These are phyloP conservation scores for Sycophaga agraensis DNA, from an alignment of 1,140 invertebrate genomes.

Conservation along the genomic window DNA sequence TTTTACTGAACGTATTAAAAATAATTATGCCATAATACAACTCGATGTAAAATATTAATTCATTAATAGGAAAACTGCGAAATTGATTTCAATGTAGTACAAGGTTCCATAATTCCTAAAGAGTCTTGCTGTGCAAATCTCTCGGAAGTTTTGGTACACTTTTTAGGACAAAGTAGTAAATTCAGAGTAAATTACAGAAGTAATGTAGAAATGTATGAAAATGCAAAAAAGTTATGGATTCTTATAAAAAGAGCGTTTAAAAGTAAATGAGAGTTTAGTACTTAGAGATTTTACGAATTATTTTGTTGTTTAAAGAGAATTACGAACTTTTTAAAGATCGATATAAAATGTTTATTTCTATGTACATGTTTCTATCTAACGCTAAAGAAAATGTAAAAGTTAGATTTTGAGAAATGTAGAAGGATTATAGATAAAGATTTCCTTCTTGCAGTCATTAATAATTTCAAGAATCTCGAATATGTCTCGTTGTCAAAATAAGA, in stretches of 20 bases:
- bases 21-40: neutral
- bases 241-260: too few relatives aligned
- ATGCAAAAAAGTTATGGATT: too few relatives aligned
- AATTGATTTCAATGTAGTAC: too few relatives aligned
- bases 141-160: neutral
- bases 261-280: too few relatives aligned
- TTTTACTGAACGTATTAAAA: constrained; percentile 6
- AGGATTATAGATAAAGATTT: neutral
- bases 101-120: neutral
- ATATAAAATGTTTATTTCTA: constrained; percentile 6
- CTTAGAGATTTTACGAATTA: neutral
- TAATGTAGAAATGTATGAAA: too few relatives aligned
- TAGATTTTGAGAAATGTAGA: constrained; percentile 1
- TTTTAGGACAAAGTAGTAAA: neutral
- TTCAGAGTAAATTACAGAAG: too few relatives aligned
- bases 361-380: neutral
- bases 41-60: constrained; percentile 20
- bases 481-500: constrained; percentile 19
- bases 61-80: too few relatives aligned
- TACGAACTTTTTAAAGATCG: neutral
- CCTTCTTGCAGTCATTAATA: constrained; percentile 1
- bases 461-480: constrained; percentile 15
- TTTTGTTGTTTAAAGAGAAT: constrained; percentile 1
- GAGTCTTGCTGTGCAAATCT: constrained; percentile 13
- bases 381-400: neutral